Evolutionary conservation across 2,888 invertebrate genomes (phyloP).

Genomic region (Melanostoma scalare): DNA sequence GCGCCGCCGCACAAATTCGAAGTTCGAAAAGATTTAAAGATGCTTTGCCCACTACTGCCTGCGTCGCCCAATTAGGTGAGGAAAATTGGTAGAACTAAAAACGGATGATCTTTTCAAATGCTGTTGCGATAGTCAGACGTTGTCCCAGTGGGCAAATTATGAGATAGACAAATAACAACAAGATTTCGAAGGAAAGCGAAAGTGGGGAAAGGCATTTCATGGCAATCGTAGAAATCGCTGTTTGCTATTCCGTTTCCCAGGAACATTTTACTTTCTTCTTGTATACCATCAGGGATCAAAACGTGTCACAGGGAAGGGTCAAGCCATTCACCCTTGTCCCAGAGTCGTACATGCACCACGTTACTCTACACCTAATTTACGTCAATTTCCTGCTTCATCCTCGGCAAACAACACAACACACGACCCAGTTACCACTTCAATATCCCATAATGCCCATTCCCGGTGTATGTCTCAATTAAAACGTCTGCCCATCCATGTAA

Average conservation of each 20-base stretch:
- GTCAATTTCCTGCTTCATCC: conserved; percentile 59
- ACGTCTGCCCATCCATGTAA: conserved; percentile 62
- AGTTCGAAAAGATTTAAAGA: conserved; percentile 31
- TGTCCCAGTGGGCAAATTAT: conserved; percentile 68
- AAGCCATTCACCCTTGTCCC: neutral
- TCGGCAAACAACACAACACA: conserved; percentile 3
- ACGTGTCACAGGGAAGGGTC: too few relatives aligned
- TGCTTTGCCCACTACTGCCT: neutral
- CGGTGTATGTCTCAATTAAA: conserved; percentile 62
- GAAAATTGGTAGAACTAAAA: conserved; percentile 39
- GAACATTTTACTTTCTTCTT: too few relatives aligned
- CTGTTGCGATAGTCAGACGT: conserved; percentile 24
- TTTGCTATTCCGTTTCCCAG: too few relatives aligned
- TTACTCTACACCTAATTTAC: conserved; percentile 37
- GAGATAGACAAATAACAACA: conserved; percentile 38
- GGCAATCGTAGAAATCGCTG: too few relatives aligned
- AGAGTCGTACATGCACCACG: neutral
- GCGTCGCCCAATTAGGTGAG: conserved; percentile 57
- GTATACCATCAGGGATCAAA: too few relatives aligned
- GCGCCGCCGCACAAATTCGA: conserved; percentile 23
- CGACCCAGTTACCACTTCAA: conserved; percentile 51
- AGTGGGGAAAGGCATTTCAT: neutral
- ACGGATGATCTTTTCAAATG: conserved; percentile 26
- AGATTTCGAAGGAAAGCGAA: neutral
- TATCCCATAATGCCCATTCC: conserved; percentile 49